Conservation (phyloP, 2,797 vertebrate species). For the Cheirogaleus major region DNA sequence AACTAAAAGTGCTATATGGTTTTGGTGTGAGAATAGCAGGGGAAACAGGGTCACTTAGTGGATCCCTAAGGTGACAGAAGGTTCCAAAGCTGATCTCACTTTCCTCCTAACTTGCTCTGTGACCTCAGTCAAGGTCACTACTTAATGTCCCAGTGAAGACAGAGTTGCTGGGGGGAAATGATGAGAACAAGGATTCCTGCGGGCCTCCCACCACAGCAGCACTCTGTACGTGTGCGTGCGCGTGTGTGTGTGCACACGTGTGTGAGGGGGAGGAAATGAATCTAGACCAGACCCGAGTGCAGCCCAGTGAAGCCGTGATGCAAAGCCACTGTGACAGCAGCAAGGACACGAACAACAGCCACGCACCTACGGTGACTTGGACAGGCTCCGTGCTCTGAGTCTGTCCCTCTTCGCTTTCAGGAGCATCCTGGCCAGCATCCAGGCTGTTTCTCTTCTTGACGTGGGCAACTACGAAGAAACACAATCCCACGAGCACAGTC, state of each 20-base stretch:
- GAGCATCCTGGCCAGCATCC: constrained; percentile 74
- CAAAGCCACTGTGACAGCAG: background rate
- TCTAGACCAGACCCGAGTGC: background rate
- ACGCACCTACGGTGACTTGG: constrained; percentile 88
- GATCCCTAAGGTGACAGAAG: background rate
- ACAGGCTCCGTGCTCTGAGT: constrained; percentile 78
- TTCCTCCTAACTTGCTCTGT: constrained; percentile 3
- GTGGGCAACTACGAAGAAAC: constrained; percentile 88
- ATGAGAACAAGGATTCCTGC: background rate
- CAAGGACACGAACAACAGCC: background rate
- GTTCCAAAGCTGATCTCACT: background rate
- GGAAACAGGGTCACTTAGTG: background rate
- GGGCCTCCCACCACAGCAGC: background rate
- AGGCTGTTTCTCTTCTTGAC: constrained; percentile 86
- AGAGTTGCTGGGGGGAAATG: background rate
- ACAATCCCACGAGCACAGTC: constrained; percentile 87
- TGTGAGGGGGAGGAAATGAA: background rate
- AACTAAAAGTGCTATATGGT: background rate
- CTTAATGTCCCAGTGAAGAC: background rate
- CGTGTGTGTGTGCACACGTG: background rate
- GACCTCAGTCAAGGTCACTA: background rate
- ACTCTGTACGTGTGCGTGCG: background rate
- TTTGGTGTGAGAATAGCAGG: background rate
- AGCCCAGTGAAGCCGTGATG: background rate
- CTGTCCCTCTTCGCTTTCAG: constrained; percentile 79